Evolutionary conservation across 2,797 vertebrate species (phyloP).

Genomic region (Cheirogaleus major): DNA sequence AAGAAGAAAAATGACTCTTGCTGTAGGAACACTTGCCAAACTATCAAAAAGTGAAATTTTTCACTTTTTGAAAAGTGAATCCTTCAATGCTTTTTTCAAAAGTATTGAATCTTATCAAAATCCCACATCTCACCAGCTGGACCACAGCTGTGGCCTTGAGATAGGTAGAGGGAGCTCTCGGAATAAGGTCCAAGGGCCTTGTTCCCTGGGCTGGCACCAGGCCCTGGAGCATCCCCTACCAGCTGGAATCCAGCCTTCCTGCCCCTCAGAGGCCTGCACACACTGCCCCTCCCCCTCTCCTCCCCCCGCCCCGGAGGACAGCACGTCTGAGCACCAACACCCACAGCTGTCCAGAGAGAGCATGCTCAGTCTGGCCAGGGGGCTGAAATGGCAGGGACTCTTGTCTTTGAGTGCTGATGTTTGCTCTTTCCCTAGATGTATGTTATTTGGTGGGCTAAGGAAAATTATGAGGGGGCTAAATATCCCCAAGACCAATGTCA

Average conservation of each 20-base stretch:
- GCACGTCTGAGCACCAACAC: background rate
- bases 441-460: background rate
- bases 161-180: background rate
- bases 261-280: background rate
- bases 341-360: background rate
- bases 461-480: background rate
- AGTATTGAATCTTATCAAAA: too few relatives aligned
- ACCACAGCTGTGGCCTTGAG: background rate
- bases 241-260: background rate
- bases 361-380: background rate
- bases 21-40: slow-evolving; percentile 19
- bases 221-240: background rate
- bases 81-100: too few relatives aligned
- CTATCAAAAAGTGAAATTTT: slow-evolving; percentile 27
- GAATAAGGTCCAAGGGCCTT: background rate
- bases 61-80: background rate
- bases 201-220: background rate
- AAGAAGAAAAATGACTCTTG: slow-evolving; percentile 69
- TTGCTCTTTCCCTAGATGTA: background rate
- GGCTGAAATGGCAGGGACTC: background rate
- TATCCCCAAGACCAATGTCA: background rate
- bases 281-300: too few relatives aligned
- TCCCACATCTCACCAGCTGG: background rate
- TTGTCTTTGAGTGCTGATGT: background rate
- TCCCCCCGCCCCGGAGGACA: background rate